Percentiles rank a stretch among this genome's conserved stretches.
Conservation (phyloP, 2,888 invertebrate species). For the Conomelus anceps region DNA sequence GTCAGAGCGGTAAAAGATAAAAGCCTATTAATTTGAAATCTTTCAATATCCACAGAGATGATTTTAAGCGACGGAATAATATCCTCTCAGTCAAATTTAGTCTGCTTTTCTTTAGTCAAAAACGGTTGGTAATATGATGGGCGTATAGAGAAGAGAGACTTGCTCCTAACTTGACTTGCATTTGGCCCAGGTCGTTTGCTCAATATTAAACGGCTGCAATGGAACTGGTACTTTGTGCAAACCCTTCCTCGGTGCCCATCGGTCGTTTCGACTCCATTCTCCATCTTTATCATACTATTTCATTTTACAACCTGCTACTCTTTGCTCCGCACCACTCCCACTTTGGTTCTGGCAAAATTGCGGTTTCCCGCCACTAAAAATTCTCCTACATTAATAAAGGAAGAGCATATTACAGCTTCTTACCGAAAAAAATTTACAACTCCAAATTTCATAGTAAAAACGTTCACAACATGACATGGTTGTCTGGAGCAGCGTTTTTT, state of each 20-base stretch:
- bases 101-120: too few species aligned
- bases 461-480: background rate
- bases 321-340: background rate
- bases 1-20: too few species aligned
- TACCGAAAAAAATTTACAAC: background rate
- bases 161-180: background rate
- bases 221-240: background rate
- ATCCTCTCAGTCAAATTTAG: too few species aligned
- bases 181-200: background rate
- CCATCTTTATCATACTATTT: background rate
- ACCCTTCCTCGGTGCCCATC: background rate
- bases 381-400: background rate
- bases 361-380: background rate
- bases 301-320: background rate
- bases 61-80: too few species aligned
- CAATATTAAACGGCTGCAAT: background rate
- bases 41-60: too few species aligned
- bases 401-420: too few species aligned
- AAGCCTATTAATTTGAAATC: too few species aligned
- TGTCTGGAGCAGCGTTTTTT: background rate
- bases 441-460: background rate
- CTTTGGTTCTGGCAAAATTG: background rate
- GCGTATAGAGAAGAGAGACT: background rate
- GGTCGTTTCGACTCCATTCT: background rate
- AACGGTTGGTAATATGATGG: background rate